Evolutionary conservation across 2,888 invertebrate species (phyloP), one percentile per base, ranked within the genome.

Genomic region (Teleogryllus oceanicus): DNA sequence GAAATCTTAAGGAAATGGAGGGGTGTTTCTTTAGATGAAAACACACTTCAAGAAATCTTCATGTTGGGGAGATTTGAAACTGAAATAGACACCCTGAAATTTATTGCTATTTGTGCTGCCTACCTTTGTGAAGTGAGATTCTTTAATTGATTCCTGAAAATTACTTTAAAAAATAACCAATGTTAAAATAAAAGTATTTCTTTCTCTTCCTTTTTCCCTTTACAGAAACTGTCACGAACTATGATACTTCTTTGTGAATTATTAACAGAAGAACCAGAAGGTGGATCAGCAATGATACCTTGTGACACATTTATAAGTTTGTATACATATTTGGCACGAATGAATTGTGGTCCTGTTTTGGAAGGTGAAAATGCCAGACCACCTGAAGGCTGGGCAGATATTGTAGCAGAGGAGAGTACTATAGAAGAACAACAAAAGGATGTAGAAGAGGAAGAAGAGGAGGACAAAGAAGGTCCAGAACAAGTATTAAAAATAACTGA

Each of bases 171-270:
- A 5, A 8, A 37, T 5, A 37, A 5, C 37, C 37, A 37, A 37
- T 37, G 37, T 8, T 37, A 8, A 37, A 37, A 37, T 37, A 37
- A 37, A 37, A 8, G 8, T 8, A 24, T 1, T 37, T 37, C 5
- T 37, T 37, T 37, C 37, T 37, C 37, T 62, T 62, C 16, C 62
- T 62, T 62, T 62, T n/a, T 12, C 10, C 62, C 62, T 62, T 18
- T 18, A 10, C n/a, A 62, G 62, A 62, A 18, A 62, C 10, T 62
- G n/a, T 62, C 62, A 13, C 13, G 62, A 85, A 93, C 95, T 0
- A 94, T 96, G 94, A 91, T 92, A 76, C 88, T 93, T 82, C 89
- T 95, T 24, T 96, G 96, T 86, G 94, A 96, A 85, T 89, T 94
- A 0, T 88, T 95, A 79, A 94, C 95, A 0, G 92, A 93, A 82